Evolutionary conservation across 1,140 invertebrate species (phyloP), one percentile per base, ranked within the genome.

Genomic region (Megathymus violae): DNA sequence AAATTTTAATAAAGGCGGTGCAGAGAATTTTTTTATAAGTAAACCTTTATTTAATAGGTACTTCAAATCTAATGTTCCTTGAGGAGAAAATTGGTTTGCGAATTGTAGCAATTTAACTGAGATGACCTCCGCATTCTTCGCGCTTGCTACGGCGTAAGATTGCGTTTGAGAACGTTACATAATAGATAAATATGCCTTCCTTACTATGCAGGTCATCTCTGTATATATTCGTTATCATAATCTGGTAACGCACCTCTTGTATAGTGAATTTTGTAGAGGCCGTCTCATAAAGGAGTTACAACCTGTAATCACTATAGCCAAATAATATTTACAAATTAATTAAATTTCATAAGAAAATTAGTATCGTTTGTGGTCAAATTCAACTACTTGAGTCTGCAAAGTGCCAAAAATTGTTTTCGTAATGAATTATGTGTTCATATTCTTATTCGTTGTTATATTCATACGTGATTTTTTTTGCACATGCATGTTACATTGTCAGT

Each of bases 81-180:
- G 47, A 34, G 43, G 52, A 59, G 46, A 48, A 64, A 64, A 64
- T 64, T 64, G 46, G 54, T 64, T 64, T 43, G 62, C 62, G 25
- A 50, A 64, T 58, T 64, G 62, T 56, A 56, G 34, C 62, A 46
- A 54, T 64, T 40, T 50, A 47, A 38, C 40, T 38, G 41, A 6
- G 44, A 59, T 62, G 59, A 41, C 46, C 52, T 64, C 62, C 62
- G 52, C 62, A 64, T 64, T 64, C 62, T 64, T 51, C 22, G 19
- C 43, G 58, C 62, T 7, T 15, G 62, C 54, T 27, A 34, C 16
- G n/a, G n/a, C n/a, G n/a, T n/a, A 17, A 58, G 54, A 58, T 58
- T 58, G 41, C 54, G 22, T 58, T 54, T 46, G 41, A 56, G 52
- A 46, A 41, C 11, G 54, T 58, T 58, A 41, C 54, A 58, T 58